phyloP scores from a whole-genome alignment of 2,113 vertebrate species.

The Oncorhynchus nerka region DNA sequence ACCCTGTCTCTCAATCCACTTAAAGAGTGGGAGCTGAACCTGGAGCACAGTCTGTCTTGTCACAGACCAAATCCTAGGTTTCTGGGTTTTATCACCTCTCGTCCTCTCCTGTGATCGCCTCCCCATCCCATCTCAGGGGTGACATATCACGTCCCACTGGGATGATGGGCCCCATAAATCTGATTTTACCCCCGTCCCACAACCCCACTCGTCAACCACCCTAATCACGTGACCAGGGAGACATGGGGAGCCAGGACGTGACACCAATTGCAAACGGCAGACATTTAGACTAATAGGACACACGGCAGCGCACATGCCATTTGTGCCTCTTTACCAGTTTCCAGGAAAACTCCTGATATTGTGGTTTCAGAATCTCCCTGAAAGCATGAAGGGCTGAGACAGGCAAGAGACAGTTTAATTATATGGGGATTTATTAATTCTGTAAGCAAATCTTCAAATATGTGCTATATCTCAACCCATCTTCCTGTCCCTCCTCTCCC shows the following conservation, averaged over 20 bases:
- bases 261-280: conserved; percentile 27
- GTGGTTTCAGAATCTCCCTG: neutral
- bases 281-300: neutral
- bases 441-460: conserved; percentile 20
- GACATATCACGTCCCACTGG: conserved; percentile 40
- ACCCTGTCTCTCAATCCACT: too few species aligned
- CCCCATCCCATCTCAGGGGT: neutral
- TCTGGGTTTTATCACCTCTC: conserved; percentile 3
- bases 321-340: neutral
- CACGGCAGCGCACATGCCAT: too few species aligned
- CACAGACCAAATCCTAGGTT: conserved; percentile 21
- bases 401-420: neutral
- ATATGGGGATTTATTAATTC: conserved; percentile 7
- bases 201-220: too few species aligned
- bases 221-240: conserved; percentile 28
- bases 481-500: neutral
- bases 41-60: neutral
- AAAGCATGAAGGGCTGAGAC: neutral
- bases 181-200: conserved; percentile 25
- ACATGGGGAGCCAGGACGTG: conserved; percentile 30
- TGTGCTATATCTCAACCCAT: conserved; percentile 8
- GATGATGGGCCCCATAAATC: conserved; percentile 43
- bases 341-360: neutral
- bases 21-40: too few species aligned
- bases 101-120: neutral